Base-by-base conservation (phyloP, 2,888 invertebrate species). In the Yponomeuta plumbellus region DNA sequence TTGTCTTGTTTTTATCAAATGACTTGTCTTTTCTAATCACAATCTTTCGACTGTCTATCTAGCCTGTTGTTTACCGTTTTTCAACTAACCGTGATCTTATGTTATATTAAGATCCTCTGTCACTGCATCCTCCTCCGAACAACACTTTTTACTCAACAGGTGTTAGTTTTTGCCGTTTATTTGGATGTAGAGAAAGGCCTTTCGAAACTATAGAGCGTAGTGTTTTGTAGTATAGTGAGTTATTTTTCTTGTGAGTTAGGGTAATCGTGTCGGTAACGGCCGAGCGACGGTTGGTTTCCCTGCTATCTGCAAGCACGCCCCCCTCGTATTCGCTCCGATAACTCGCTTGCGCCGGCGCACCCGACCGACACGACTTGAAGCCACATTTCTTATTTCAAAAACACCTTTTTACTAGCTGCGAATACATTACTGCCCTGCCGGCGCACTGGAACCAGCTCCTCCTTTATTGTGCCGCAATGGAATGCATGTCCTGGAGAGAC, bases 281-380 rank as follows among this genome's bases (percentile, higher is more conserved):
- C 90, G 90, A 86, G 81, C 80, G 90, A 86, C 90, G 90, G 90
- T 91, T 90, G 70, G 83, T 76, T 85, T 88, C 88, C 89, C 89
- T 88, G 89, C 89, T 83, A 87, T 90, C 89, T 89, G 88, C 88
- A 23, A 23, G 67, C 65, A 66, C 67, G 87, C 88, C 88, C 88
- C 90, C 87, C 88, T 89, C 85, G 88, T 90, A 88, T 89, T 89
- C 90, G 91, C 90, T 91, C 90, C 90, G 90, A 90, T 91, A 91
- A 91, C 88, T 88, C 88, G 44, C 44, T 52, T 52, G 90, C 88
- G 84, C 86, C 85, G 85, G 90, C 88, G 90, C 90, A 91, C 85
- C 90, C 88, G 87, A 90, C 83, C 90, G 89, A 84, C 84, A 83
- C 90, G 84, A 84, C 83, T 84, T 77, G 78, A 80, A 82, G 81